Evolutionary conservation across 2,797 vertebrate genomes (phyloP).

Genomic region (Notamacropus eugenii): DNA sequence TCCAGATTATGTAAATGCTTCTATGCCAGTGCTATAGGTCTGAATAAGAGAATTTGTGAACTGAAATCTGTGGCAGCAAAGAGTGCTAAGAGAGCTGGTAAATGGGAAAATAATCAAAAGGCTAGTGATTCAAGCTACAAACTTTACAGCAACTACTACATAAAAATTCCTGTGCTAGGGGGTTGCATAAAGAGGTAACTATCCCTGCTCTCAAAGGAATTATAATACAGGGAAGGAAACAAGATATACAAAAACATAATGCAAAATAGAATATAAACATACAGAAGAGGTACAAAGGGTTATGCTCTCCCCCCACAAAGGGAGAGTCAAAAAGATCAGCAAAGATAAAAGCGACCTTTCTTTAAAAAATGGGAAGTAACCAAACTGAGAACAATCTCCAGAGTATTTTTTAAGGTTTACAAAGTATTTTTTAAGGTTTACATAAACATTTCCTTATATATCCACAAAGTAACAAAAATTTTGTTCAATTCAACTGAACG

Average conservation of each 20-base stretch:
- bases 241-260: background rate
- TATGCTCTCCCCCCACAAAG: background rate
- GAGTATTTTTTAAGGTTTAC: too few species aligned
- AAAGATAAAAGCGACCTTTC: background rate
- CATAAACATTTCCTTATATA: background rate
- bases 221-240: background rate
- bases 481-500: background rate
- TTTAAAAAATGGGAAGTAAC: background rate
- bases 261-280: constrained; percentile 8
- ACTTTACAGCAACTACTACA: background rate
- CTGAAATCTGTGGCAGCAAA: background rate
- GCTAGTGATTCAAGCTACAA: background rate
- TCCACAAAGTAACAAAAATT: background rate
- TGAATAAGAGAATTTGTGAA: background rate
- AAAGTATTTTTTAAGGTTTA: background rate
- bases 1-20: background rate
- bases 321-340: constrained; percentile 14
- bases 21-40: background rate
- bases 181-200: background rate
- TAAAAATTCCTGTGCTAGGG: background rate
- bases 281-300: background rate
- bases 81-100: background rate
- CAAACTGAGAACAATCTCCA: background rate
- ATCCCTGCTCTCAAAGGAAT: background rate
- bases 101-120: background rate